These are phyloP conservation scores for Ardeotis arabs DNA, from an alignment of 2,113 vertebrate genomes.

Conservation along the genomic window DNA sequence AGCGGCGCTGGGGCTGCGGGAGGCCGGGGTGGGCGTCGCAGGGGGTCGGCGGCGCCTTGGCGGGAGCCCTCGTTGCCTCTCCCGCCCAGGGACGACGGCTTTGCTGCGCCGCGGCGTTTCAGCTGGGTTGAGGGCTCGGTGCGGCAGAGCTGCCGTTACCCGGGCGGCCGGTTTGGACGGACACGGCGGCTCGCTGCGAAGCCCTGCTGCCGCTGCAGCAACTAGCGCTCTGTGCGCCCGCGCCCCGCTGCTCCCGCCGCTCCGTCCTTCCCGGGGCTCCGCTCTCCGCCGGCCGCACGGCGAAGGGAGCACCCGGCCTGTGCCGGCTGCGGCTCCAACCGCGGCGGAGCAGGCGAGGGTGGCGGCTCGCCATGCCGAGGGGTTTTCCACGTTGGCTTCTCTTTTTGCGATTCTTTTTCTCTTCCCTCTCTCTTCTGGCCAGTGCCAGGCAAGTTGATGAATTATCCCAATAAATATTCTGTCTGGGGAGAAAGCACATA, in stretches of 20 bases:
- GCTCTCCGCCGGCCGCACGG: too few relatives aligned
- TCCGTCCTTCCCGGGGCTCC: too few relatives aligned
- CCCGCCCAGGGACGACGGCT: fast-evolving
- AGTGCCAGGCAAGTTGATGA: slow-evolving; percentile 74
- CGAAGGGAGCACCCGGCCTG: not conserved
- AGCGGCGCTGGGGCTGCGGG: not conserved
- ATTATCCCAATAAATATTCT: slow-evolving; percentile 80
- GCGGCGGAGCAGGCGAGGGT: not conserved
- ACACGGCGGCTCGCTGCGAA: not conserved
- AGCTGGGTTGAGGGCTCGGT: not conserved
- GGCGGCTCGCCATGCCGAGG: fast-evolving
- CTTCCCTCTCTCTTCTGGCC: slow-evolving; percentile 22
- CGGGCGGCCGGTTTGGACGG: not conserved
- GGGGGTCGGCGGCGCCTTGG: too few relatives aligned
- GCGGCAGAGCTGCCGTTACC: not conserved
- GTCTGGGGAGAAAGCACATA: slow-evolving; percentile 77
- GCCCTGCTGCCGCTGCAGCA: not conserved
- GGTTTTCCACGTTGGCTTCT: not conserved
- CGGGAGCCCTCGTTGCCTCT: not conserved
- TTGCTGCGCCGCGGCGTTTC: not conserved
- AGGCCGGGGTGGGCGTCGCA: not conserved
- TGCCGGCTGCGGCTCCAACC: not conserved
- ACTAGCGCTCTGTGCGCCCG: not conserved
- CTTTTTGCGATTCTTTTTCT: not conserved
- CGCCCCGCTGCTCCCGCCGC: not conserved